These are phyloP conservation scores for Porites divaricata DNA, from an alignment of 92 coral and sea anemone genomes.

Conservation along the genomic window DNA sequence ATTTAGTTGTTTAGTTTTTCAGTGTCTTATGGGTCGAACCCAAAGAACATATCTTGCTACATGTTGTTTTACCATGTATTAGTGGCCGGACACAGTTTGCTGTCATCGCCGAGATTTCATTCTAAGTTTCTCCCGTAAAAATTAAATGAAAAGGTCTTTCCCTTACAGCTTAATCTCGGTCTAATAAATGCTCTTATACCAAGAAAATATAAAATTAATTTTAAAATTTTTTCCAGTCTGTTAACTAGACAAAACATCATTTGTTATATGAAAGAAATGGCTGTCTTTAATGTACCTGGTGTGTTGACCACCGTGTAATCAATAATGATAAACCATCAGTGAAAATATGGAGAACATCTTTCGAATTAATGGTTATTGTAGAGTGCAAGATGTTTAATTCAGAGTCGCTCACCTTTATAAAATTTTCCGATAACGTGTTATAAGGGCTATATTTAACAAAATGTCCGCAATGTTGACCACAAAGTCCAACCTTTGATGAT, in stretches of 20 bases:
- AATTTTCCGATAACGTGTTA: background rate
- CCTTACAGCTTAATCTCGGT: background rate
- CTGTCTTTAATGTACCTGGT: background rate
- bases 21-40: background rate
- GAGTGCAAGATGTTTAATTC: background rate
- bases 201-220: background rate
- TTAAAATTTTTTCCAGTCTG: background rate
- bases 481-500: constrained; percentile 3
- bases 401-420: background rate
- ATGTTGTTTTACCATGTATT: background rate
- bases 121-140: background rate
- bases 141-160: background rate
- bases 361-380: background rate
- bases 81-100: background rate
- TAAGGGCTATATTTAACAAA: background rate
- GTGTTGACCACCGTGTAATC: constrained; percentile 10
- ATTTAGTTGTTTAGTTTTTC: background rate
- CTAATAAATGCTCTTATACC: no score
- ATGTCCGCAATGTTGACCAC: constrained; percentile 22
- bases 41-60: background rate
- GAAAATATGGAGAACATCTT: no score
- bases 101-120: background rate
- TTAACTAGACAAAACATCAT: constrained; percentile 1
- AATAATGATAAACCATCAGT: background rate
- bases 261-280: background rate